These are phyloP conservation scores for Diphyllodes magnificus DNA, from an alignment of 2,113 vertebrate genomes.

Conservation along the genomic window DNA sequence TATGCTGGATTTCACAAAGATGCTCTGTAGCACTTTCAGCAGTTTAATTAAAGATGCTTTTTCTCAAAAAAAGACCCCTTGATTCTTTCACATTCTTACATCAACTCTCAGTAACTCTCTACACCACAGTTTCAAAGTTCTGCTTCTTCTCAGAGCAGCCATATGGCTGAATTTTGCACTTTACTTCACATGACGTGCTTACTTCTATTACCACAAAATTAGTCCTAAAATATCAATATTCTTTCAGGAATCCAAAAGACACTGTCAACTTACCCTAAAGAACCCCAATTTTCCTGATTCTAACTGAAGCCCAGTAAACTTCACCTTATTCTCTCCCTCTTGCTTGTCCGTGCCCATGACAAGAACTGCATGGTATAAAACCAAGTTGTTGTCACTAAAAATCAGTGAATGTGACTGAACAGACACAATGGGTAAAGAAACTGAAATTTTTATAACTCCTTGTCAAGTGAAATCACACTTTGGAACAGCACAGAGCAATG, in stretches of 20 bases:
- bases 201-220: background rate
- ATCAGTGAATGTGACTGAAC: background rate
- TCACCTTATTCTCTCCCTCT: background rate
- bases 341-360: background rate
- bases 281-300: background rate
- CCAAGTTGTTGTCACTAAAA: background rate
- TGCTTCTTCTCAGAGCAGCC: background rate
- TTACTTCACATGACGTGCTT: background rate
- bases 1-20: background rate
- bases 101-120: background rate
- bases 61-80: background rate
- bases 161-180: background rate
- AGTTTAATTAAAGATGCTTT: background rate
- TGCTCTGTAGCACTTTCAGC: background rate
- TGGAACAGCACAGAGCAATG: background rate
- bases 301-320: background rate
- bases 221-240: background rate
- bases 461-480: background rate
- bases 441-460: background rate
- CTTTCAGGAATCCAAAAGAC: background rate
- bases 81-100: background rate
- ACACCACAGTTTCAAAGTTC: background rate
- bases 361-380: background rate
- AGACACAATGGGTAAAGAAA: background rate
- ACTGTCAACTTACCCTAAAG: background rate